Evolutionary conservation across 2,113 vertebrate genomes (phyloP), one percentile per base, ranked within the genome.

Genomic region (Talpa occidentalis): DNA sequence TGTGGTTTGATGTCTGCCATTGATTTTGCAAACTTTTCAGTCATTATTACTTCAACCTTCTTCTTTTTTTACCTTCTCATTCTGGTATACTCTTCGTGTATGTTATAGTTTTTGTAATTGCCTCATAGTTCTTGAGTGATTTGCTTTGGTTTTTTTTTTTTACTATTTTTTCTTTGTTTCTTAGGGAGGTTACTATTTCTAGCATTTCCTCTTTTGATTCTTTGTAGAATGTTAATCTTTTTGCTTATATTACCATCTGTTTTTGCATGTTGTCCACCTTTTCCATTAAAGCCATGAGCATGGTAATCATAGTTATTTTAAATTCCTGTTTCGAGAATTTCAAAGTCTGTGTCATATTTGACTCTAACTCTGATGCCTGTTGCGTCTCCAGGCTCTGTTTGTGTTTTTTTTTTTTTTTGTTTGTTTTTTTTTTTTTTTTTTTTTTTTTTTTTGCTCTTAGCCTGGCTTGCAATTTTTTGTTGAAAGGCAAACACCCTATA

Each of bases 11-110:
- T 92, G 30, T 90, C 60, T 77, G 19, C 78, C 37, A 70, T 89
- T 93, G 40, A 76, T 89, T 94, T 84, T 92, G 4, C 35, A 81
- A 90, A 76, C 30, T 49, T 72, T n/a, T 66, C 32, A 66, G 47
- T 26, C 35, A 67, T 95, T 59, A 70, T 69, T 89, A 35, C 24
- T 64, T 82, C 24, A 89, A 3, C 10, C 83, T 40, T 95, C 28
- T 77, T 72, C 17, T 72, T n/a, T 26, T 24, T 82, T 42, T 81
- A 4, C 60, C 11, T 26, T 87, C 60, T 93, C 28, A 6, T 69
- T 69, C 24, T 70, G 32, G 22, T 15, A 64, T 32, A 54, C 22
- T 28, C 12, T 10, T 52, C 40, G 10, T 22, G 1, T 54, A 10
- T 37, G 24, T 52, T 37, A 17, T 3, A 40, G 11, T 21, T 60